Evolutionary conservation across 1,140 invertebrate species (phyloP), one percentile per base, ranked within the genome.

Genomic region (Phymorhynchus buccinoides): DNA sequence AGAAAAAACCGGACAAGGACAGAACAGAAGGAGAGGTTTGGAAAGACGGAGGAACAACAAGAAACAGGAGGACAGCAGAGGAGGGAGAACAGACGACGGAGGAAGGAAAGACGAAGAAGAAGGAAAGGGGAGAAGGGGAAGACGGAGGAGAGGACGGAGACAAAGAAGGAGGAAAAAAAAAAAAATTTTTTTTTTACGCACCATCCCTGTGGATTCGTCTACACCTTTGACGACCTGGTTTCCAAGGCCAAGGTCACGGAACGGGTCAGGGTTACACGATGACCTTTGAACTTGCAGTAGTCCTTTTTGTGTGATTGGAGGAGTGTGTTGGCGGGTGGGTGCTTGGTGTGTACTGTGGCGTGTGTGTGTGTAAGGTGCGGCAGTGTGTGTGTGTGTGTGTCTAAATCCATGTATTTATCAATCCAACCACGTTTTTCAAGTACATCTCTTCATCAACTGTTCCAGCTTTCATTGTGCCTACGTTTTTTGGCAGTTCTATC

Each of bases 181-280:
- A 44, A 66, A 35, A 89, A 91, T 93, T 91, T 91, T 89, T 89
- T 90, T 90, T 88, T n/a, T 83, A 35, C 39, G 35, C 68, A 56
- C 39, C 42, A 93, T 93, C 52, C 90, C 92, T 32, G 90, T 87
- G 52, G 89, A 93, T 83, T 93, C 93, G 84, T 93, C 85, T 93
- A 93, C 82, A 90, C 93, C 48, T 91, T 88, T 83, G 89, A 93
- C 39, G 89, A 92, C 1, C 73, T 89, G 66, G 83, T 90, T 30
- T 93, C 92, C 3, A 88, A 87, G 68, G 88, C 93, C 22, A 35
- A 80, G 7, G 88, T 93, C 3, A 88, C 92, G 27, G 89, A 90
- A 78, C 68, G 90, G 92, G 1, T 93, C 92, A 39, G 91, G 92
- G 35, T 84, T 93, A 18, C 92, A 92, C 32, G 66, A 86, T 30